These are phyloP conservation scores for Diachasma alloeum DNA, from an alignment of 1,140 invertebrate species.

Conservation along the genomic window DNA sequence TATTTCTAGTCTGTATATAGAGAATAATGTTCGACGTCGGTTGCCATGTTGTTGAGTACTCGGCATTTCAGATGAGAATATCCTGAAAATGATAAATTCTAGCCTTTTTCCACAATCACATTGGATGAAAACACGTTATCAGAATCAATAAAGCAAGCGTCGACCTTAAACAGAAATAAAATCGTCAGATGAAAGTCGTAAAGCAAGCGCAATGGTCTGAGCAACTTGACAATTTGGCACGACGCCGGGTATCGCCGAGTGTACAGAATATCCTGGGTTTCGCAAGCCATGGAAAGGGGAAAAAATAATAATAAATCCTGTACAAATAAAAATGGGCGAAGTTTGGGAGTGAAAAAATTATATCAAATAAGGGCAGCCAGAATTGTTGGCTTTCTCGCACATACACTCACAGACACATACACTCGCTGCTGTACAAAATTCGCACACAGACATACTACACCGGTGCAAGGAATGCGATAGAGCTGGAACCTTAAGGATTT, in stretches of 20 bases:
- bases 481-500: background rate
- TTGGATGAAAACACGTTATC: too few species aligned
- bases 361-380: background rate
- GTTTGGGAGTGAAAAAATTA: background rate
- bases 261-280: conserved; percentile 7
- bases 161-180: background rate
- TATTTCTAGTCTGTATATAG: background rate
- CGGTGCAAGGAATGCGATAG: conserved; percentile 10
- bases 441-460: conserved; percentile 9
- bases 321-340: background rate
- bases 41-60: background rate
- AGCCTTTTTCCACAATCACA: background rate
- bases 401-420: conserved; percentile 5
- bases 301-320: conserved; percentile 17
- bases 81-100: background rate
- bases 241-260: background rate
- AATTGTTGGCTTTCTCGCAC: conserved; percentile 19
- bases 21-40: background rate
- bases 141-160: background rate
- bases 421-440: conserved; percentile 23
- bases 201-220: background rate
- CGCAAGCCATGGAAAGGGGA: background rate
- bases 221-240: conserved; percentile 25
- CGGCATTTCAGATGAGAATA: background rate
- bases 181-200: background rate